Evolutionary conservation across 2,888 invertebrate genomes (phyloP), one percentile per base, ranked within the genome.

Genomic region (Masnerella sp.): DNA sequence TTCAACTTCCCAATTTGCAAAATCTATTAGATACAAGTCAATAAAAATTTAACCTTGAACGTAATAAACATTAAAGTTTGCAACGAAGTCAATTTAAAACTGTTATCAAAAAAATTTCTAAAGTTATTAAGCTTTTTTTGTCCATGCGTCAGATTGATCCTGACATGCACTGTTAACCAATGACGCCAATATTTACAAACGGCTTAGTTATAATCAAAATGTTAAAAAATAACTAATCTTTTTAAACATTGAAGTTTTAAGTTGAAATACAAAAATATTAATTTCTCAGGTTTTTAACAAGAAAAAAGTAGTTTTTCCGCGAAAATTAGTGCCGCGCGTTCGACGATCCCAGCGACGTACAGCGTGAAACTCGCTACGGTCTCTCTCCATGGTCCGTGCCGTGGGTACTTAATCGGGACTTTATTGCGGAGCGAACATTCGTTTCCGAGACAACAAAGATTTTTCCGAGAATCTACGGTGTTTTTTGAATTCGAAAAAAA

Each of bases 361-460:
- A 5, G 32, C 32, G 32, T 32, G 32, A 32, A 32, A 11, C 32
- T 4, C 32, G 9, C 32, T 4, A n/a, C n/a, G 9, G 32, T 8
- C 32, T 32, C 32, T 32, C 32, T 32, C 32, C 32, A 32, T 32
- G 32, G 32, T 32, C 32, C 32, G 32, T 32, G 32, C 32, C n/a
- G 11, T 4, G 2, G 11, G 32, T 32, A 9, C 32, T 0, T 32
- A n/a, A 32, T 8, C 32, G 32, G 32, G 32, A 32, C 32, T 32
- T 32, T 22, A 7, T 22, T 7, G n/a, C n/a, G n/a, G n/a, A n/a
- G n/a, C 22, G 22, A 3, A 7, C 22, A 22, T 22, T 22, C 22
- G 22, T n/a, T n/a, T n/a, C n/a, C n/a, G n/a, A n/a, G n/a, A n/a
- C n/a, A n/a, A n/a, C n/a, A n/a, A n/a, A n/a, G n/a, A n/a, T n/a